Conservation (phyloP, 64 coral and sea anemone genomes). For the Stichodactyla helianthus region DNA sequence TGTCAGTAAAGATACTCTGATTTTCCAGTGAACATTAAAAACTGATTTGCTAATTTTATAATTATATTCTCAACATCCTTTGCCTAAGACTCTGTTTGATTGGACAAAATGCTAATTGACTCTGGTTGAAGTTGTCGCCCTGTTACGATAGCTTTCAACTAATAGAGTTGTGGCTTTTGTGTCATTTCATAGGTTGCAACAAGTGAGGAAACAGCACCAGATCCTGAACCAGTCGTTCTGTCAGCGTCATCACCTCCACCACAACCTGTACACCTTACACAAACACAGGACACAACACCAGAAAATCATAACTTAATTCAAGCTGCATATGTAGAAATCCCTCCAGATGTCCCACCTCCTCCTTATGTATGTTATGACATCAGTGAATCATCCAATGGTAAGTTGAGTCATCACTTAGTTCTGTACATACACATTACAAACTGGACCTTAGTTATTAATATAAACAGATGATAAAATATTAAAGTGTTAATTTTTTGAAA, state of each 20-base stretch:
- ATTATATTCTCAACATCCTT: no score
- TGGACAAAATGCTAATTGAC: no score
- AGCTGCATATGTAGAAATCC: constrained; percentile 18
- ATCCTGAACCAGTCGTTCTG: constrained; percentile 16
- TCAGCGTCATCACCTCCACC: constrained; percentile 26
- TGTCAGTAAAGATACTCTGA: no score
- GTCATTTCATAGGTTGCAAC: constrained; percentile 31
- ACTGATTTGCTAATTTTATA: no score
- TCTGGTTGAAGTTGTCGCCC: no score
- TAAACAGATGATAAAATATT: background rate
- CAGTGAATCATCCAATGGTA: constrained; percentile 13
- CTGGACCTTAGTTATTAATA: no score
- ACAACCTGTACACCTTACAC: background rate
- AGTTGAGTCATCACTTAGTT: no score
- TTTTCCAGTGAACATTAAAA: no score
- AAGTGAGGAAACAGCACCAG: constrained; percentile 39
- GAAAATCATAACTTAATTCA: background rate
- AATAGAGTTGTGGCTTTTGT: background rate
- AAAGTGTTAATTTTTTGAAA: background rate
- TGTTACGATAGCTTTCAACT: no score
- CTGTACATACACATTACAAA: background rate
- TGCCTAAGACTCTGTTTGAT: no score
- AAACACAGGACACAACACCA: background rate
- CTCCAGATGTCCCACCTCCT: constrained; percentile 34
- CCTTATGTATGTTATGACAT: constrained; percentile 35